phyloP scores from a whole-genome alignment of 2,113 vertebrate genomes.

The Seriola aureovittata region DNA sequence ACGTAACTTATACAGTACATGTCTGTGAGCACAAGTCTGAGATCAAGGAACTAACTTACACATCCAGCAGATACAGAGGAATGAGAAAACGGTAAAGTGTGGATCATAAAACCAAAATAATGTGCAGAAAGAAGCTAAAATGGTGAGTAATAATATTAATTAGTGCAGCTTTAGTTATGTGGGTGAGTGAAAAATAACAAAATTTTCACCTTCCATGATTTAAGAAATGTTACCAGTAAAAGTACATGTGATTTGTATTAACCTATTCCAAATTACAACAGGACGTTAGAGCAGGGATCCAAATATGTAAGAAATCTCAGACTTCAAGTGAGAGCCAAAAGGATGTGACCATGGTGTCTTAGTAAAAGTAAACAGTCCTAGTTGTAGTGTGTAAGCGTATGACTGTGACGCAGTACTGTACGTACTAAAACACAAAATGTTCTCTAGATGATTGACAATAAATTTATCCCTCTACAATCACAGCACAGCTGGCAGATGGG shows the following conservation, averaged over 20 bases:
- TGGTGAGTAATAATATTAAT: not conserved
- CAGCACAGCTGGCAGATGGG: constrained; percentile 13
- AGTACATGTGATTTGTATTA: not conserved
- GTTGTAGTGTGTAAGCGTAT: not conserved
- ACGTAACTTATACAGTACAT: not conserved
- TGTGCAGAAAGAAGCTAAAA: not conserved
- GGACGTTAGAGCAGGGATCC: not conserved
- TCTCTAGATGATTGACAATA: constrained; percentile 5
- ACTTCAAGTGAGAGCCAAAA: not conserved
- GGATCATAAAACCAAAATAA: not conserved
- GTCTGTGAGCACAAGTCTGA: no score
- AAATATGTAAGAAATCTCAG: not conserved
- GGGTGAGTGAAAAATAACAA: not conserved
- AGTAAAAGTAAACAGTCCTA: constrained; percentile 12
- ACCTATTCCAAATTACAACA: constrained; percentile 4
- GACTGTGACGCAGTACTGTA: not conserved
- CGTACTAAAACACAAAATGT: constrained; percentile 16
- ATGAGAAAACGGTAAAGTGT: not conserved
- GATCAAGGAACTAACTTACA: no score
- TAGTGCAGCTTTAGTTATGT: not conserved
- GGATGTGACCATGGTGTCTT: not conserved
- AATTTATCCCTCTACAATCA: constrained; percentile 7
- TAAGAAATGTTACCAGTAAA: not conserved
- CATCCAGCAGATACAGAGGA: not conserved
- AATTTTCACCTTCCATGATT: not conserved